Evolutionary conservation across 1,140 invertebrate species (phyloP).

Genomic region (Pogonomyrmex barbatus): DNA sequence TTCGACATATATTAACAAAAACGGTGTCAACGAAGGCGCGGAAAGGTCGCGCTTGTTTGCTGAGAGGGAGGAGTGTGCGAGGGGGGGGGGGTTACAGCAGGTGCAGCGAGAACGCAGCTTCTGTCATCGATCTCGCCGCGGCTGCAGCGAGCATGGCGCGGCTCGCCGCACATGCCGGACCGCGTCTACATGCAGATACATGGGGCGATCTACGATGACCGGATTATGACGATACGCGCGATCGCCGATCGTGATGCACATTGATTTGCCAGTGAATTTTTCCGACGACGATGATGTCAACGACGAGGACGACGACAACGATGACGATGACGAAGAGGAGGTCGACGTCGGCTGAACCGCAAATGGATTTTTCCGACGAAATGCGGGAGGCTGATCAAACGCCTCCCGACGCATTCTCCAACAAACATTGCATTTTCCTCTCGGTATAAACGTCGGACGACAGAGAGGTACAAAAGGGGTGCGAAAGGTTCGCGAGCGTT

Average conservation of each 20-base stretch:
- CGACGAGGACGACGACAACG: not conserved
- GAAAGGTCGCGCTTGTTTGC: conserved; percentile 16
- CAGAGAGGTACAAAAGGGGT: not conserved
- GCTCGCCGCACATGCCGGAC: conserved; percentile 51
- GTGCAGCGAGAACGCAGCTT: conserved; percentile 69
- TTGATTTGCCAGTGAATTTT: not conserved
- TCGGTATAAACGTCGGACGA: conserved; percentile 37
- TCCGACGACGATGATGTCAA: not conserved
- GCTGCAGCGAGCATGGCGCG: conserved; percentile 71
- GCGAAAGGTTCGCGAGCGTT: not conserved
- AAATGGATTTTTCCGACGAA: conserved; percentile 66
- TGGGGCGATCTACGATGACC: conserved; percentile 2
- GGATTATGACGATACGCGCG: not conserved
- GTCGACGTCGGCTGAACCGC: conserved; percentile 44
- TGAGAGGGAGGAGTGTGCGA: conserved; percentile 17
- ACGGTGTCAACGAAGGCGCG: conserved; percentile 18
- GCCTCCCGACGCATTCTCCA: conserved; percentile 64
- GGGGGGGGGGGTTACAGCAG: conserved; percentile 48
- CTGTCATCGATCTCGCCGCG: conserved; percentile 70
- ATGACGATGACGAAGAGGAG: conserved; percentile 48
- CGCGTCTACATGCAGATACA: conserved; percentile 8
- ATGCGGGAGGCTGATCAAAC: conserved; percentile 70
- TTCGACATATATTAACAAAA: not conserved
- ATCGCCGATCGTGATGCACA: not conserved
- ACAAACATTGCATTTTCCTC: conserved; percentile 52